Base-by-base conservation (phyloP, 2,888 invertebrate genomes). In the Protophormia terraenovae region DNA sequence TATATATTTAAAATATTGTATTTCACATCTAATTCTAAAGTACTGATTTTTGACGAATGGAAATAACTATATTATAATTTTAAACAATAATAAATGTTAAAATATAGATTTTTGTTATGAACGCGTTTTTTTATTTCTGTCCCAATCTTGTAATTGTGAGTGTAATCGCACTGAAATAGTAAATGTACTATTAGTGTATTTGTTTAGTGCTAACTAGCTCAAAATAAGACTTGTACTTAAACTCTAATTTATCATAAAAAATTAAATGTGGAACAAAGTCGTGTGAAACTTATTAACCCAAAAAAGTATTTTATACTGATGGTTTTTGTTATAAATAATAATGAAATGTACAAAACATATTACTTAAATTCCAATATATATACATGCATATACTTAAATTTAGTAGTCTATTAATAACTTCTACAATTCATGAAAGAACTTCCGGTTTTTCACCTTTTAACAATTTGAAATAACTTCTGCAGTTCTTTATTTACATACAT, bases 211-310 rank as follows among this genome's bases (percentile, higher is more conserved):
- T 60, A 58, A 58, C 0, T 22, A 35, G 35, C 14, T 35, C 10
- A 19, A 12, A 32, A 35, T 53, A 12, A 50, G 22, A 55, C 66
- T 45, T 58, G 66, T 76, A 45, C 45, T 66, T 19, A 29, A 58
- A 41, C 55, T 76, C 55, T n/a, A 76, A 55, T 60, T 55, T 66
- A 53, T 53, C 53, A 76, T 29, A 76, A 66, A 53, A 53, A 75
- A 64, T 53, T 29, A 66, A 41, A 41, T n/a, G n/a, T 41, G 6
- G 27, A 55, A 76, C 75, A 76, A 64, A 75, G 41, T 66, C 76
- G 55, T 66, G 76, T 66, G 41, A 45, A 66, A 55, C 14, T 41
- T 66, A 58, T 76, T 66, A 76, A 55, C 55, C 29, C 66, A 66
- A 45, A 41, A 3, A 3, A 41, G n/a, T 14, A 6, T n/a, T 14